These are phyloP conservation scores for Monoplex corrugatus DNA, from an alignment of 2,888 invertebrate genomes.

Conservation along the genomic window DNA sequence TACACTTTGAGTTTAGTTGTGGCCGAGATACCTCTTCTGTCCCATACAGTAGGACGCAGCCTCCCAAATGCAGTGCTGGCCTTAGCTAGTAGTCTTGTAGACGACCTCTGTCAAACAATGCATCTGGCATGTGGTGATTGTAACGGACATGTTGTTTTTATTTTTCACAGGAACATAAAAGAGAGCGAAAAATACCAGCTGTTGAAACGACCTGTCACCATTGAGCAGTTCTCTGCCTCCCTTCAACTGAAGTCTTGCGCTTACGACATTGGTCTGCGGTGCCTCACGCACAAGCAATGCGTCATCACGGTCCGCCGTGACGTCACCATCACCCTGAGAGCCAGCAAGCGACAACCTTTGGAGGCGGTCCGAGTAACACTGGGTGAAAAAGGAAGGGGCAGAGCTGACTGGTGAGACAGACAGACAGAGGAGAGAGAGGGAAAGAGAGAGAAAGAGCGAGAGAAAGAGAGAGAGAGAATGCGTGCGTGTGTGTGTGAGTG, in stretches of 20 bases:
- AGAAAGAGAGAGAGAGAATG: too few relatives aligned
- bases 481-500: too few relatives aligned
- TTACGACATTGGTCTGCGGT: background rate
- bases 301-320: slow-evolving; percentile 14
- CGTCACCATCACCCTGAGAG: slow-evolving; percentile 23
- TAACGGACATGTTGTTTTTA: background rate
- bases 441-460: too few relatives aligned
- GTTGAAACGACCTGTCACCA: background rate
- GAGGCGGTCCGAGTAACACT: background rate
- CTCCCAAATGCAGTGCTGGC: too few relatives aligned
- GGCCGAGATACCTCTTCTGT: too few relatives aligned
- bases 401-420: background rate
- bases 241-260: background rate
- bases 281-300: background rate
- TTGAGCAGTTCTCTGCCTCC: slow-evolving; percentile 5
- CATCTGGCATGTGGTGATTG: too few relatives aligned
- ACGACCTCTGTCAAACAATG: too few relatives aligned
- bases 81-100: too few relatives aligned
- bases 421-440: too few relatives aligned
- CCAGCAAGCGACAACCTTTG: background rate
- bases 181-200: slow-evolving; percentile 26
- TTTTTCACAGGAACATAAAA: background rate
- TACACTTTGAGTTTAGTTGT: too few relatives aligned
- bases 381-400: background rate
- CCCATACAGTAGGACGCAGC: too few relatives aligned